These are phyloP conservation scores for Ardeotis arabs DNA, from an alignment of 2,113 vertebrate species.

Conservation along the genomic window DNA sequence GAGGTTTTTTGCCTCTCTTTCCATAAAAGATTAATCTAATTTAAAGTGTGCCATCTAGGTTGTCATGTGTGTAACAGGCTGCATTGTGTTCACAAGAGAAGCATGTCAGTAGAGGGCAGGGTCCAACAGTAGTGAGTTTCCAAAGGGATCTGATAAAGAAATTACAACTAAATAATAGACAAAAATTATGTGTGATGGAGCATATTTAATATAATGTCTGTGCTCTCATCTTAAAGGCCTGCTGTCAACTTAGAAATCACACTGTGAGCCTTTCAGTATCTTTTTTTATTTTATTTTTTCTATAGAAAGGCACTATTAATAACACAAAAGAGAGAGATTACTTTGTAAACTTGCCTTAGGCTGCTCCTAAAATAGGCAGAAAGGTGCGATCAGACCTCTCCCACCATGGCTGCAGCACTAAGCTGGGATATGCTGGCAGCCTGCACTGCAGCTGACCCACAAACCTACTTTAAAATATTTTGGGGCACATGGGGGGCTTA, in stretches of 20 bases:
- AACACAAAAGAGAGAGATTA: not conserved
- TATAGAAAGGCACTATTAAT: not conserved
- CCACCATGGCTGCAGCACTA: not conserved
- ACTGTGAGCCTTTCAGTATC: not conserved
- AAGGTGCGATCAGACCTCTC: constrained; percentile 3
- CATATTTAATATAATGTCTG: not conserved
- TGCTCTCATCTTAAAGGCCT: not conserved
- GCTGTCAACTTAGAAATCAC: not conserved
- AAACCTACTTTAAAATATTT: constrained; percentile 57
- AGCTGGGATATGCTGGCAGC: not conserved
- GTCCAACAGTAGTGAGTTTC: constrained; percentile 24
- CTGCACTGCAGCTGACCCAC: constrained; percentile 50
- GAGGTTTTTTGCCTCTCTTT: not conserved
- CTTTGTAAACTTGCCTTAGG: constrained; percentile 42
- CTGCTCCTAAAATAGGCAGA: constrained; percentile 41
- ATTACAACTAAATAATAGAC: not conserved
- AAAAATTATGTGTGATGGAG: not conserved
- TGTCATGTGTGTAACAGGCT: not conserved
- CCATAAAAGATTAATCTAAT: not conserved
- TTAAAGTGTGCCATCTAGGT: not conserved
- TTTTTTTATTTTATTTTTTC: not conserved
- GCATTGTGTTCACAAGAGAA: constrained; percentile 35
- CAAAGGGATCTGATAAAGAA: constrained; percentile 35
- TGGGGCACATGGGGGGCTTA: not conserved
- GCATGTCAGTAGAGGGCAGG: constrained; percentile 60